Conservation (phyloP, 2,797 vertebrate species). For the Chelmon rostratus region DNA sequence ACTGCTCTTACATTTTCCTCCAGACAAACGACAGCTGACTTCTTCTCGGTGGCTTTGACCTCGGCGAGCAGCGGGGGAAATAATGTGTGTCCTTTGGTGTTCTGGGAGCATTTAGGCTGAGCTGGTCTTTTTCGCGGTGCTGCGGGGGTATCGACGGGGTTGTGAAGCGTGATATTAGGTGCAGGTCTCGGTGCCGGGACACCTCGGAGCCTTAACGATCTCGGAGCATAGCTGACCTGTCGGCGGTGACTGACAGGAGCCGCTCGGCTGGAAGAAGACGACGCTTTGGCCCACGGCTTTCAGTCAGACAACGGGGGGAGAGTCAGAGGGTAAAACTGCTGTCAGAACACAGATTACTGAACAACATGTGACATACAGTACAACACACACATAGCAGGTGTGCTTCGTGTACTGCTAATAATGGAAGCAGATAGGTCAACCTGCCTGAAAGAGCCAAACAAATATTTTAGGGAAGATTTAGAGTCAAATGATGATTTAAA, state of each 20-base stretch:
- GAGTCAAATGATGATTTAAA: background rate
- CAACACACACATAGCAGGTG: background rate
- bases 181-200: constrained; percentile 42
- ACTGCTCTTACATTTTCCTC: constrained; percentile 24
- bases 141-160: constrained; percentile 51
- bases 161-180: constrained; percentile 76
- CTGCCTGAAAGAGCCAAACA: background rate
- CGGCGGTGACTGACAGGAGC: constrained; percentile 57
- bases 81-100: constrained; percentile 46
- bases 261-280: constrained; percentile 60
- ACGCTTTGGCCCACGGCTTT: constrained; percentile 13
- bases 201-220: constrained; percentile 65
- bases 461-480: background rate
- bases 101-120: constrained; percentile 50
- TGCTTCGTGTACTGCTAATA: too few relatives aligned
- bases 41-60: constrained; percentile 42
- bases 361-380: background rate
- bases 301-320: constrained; percentile 10
- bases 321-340: constrained; percentile 21
- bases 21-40: constrained; percentile 42
- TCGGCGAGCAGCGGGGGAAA: constrained; percentile 15
- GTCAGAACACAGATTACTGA: constrained; percentile 26
- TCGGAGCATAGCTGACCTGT: constrained; percentile 29
- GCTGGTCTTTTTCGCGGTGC: constrained; percentile 9
- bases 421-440: background rate